Percentiles rank a stretch among this genome's conserved stretches.
Evolutionary conservation across 2,888 invertebrate species (phyloP).

Genomic region (Pachymerium ferrugineum): DNA sequence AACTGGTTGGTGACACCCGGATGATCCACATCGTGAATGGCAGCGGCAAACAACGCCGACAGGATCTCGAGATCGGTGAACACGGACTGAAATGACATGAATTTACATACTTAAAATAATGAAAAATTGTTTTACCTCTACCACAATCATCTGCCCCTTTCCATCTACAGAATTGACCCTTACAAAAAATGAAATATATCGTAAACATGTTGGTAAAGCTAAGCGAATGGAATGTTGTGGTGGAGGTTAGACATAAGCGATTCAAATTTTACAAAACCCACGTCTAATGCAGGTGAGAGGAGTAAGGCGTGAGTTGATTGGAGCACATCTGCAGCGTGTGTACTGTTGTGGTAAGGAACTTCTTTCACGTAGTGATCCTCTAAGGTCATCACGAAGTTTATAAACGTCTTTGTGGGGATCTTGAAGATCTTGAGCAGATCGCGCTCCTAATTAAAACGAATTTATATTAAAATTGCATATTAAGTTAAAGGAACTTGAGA

Average conservation of each 20-base stretch:
- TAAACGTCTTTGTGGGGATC: constrained; percentile 88
- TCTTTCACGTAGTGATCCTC: constrained; percentile 97
- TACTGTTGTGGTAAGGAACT: constrained; percentile 98
- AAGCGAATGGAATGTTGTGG: too few relatives aligned
- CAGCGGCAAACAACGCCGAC: constrained; percentile 94
- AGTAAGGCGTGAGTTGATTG: constrained; percentile 95
- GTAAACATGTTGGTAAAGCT: too few relatives aligned
- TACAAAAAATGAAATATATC: too few relatives aligned
- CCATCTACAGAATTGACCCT: too few relatives aligned
- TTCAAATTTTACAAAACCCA: constrained; percentile 44
- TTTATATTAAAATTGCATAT: too few relatives aligned
- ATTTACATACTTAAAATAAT: too few relatives aligned
- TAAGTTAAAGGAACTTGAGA: too few relatives aligned
- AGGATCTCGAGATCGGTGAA: constrained; percentile 95
- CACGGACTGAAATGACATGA: constrained; percentile 62
- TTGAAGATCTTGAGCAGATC: constrained; percentile 86
- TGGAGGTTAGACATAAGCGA: too few relatives aligned
- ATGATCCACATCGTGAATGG: constrained; percentile 99
- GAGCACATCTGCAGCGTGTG: constrained; percentile 97
- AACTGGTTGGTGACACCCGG: constrained; percentile 99
- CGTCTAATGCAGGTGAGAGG: constrained; percentile 90
- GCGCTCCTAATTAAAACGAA: constrained; percentile 59
- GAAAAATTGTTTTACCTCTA: too few relatives aligned
- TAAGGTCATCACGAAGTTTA: constrained; percentile 93
- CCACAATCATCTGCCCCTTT: too few relatives aligned